Evolutionary conservation across 2,113 vertebrate species (phyloP).

Genomic region (Mormyrus iriodes): DNA sequence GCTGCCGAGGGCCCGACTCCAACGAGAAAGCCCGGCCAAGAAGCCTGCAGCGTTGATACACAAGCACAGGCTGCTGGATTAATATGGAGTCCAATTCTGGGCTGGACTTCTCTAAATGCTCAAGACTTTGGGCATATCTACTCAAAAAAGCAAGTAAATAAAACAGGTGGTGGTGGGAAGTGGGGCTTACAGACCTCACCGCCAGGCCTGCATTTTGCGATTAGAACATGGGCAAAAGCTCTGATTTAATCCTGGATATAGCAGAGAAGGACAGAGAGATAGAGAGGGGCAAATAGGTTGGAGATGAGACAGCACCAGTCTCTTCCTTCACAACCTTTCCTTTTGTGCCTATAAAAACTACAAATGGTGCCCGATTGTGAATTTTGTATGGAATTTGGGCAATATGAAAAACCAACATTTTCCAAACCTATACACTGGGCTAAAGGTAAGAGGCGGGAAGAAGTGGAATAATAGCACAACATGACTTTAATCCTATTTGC

Average conservation of each 20-base stretch:
- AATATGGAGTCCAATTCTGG: background rate
- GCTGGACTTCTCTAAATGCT: slow-evolving; percentile 9
- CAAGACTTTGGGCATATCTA: background rate
- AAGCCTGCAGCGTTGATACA: background rate
- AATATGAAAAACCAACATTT: background rate
- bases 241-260: slow-evolving; percentile 34
- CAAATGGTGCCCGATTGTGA: background rate
- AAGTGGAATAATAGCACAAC: background rate
- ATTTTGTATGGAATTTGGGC: background rate
- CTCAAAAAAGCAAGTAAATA: background rate
- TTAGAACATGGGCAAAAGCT: slow-evolving; percentile 24
- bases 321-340: background rate
- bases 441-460: background rate
- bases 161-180: background rate
- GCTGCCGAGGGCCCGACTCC: background rate
- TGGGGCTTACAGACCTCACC: background rate
- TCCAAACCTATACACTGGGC: background rate
- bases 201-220: slow-evolving; percentile 26
- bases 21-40: background rate
- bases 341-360: background rate
- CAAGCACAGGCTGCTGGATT: background rate
- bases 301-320: background rate
- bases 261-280: background rate
- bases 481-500: background rate
- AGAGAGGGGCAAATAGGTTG: background rate